Conservation (phyloP, 2,888 invertebrate genomes). For the Scrobipalpa atriplicella region DNA sequence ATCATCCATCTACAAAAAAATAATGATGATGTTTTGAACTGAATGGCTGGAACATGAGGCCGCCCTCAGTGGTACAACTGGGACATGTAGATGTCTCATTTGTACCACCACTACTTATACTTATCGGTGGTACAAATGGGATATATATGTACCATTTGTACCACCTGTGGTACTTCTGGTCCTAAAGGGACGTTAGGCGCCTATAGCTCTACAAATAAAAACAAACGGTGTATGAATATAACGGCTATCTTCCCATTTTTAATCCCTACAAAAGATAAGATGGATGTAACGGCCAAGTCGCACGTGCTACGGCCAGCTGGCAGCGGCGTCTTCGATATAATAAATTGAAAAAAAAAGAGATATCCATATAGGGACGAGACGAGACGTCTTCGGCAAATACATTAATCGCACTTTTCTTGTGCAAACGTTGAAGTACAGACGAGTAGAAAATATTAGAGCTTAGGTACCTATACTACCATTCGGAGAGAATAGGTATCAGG, state of each 20-base stretch:
- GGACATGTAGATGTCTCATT: too few relatives aligned
- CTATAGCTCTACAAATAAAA: too few relatives aligned
- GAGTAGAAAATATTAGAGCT: neutral
- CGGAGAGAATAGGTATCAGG: too few relatives aligned
- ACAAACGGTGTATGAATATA: neutral
- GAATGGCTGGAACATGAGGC: too few relatives aligned
- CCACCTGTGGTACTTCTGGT: too few relatives aligned
- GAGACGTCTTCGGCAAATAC: constrained; percentile 25
- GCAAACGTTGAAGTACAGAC: constrained; percentile 16
- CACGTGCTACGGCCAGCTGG: constrained; percentile 78
- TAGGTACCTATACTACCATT: neutral
- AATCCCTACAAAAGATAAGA: constrained; percentile 66
- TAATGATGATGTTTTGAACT: too few relatives aligned
- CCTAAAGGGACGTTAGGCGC: too few relatives aligned
- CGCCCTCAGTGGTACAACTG: too few relatives aligned
- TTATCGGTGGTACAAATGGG: too few relatives aligned
- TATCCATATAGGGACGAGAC: constrained; percentile 25
- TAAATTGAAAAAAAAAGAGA: constrained; percentile 37
- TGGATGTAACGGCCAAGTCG: constrained; percentile 77
- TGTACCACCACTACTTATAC: too few relatives aligned
- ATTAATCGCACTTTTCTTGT: constrained; percentile 26
- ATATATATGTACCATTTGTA: too few relatives aligned
- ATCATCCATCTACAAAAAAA: too few relatives aligned
- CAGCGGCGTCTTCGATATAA: constrained; percentile 37
- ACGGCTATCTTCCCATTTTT: neutral